Percentiles rank a stretch among this genome's conserved stretches.
Evolutionary conservation across 2,113 vertebrate genomes (phyloP).

Genomic region (Embiotoca jacksoni): DNA sequence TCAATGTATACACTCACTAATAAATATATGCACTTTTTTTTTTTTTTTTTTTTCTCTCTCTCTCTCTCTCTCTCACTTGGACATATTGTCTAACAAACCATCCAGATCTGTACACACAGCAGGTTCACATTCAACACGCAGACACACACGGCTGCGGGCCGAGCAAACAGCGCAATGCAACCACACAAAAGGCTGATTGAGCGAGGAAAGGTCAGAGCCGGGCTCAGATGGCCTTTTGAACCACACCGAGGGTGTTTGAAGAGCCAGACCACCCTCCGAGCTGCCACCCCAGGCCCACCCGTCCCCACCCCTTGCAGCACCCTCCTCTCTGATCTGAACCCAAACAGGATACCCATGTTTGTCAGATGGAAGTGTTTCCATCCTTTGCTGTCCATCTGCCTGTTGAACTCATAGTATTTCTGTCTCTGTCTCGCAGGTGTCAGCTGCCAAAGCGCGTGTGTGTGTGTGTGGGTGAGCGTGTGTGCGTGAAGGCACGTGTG

Average conservation of each 20-base stretch:
- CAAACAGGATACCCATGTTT: constrained; percentile 72
- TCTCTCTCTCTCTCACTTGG: neutral
- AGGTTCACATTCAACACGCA: constrained; percentile 13
- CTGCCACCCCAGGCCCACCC: constrained; percentile 46
- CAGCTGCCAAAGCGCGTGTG: constrained; percentile 56
- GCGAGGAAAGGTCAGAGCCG: constrained; percentile 77
- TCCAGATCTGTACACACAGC: constrained; percentile 6
- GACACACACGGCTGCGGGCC: neutral
- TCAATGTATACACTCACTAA: neutral
- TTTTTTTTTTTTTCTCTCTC: neutral
- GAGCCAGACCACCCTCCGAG: constrained; percentile 68
- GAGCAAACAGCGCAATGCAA: constrained; percentile 51
- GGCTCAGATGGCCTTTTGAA: constrained; percentile 79
- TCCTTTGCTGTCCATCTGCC: constrained; percentile 32
- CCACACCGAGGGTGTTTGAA: constrained; percentile 78
- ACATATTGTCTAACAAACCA: constrained; percentile 23
- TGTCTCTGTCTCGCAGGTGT: constrained; percentile 77
- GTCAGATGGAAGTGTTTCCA: constrained; percentile 52
- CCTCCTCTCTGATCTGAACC: constrained; percentile 33
- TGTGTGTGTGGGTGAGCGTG: neutral
- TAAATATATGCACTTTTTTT: neutral
- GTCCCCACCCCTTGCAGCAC: constrained; percentile 27
- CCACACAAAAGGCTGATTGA: constrained; percentile 76
- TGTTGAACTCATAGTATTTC: constrained; percentile 55
- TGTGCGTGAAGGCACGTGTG: neutral